phyloP scores from a whole-genome alignment of 2,113 vertebrate genomes.

The Pyrgilauda ruficollis region DNA sequence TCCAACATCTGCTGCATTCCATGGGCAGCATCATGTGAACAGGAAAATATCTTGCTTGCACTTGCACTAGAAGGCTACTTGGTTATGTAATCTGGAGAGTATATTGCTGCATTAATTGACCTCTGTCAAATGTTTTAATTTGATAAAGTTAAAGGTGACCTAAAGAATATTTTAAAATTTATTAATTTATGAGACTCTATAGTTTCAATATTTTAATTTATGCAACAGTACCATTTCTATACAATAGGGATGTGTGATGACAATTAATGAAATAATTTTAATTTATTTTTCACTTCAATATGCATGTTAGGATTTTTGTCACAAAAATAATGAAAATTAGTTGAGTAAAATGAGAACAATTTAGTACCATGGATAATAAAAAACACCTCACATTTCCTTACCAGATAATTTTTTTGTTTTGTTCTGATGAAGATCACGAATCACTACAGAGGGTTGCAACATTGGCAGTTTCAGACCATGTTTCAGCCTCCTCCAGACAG shows the following conservation, averaged over 20 bases:
- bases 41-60: background rate
- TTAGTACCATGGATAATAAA: background rate
- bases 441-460: background rate
- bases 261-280: background rate
- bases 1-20: background rate
- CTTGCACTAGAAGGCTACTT: background rate
- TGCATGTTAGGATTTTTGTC: background rate
- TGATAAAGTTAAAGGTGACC: background rate
- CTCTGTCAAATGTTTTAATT: background rate
- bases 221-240: background rate
- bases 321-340: background rate
- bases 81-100: background rate
- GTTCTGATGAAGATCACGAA: background rate
- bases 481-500: background rate
- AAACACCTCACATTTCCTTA: background rate
- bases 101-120: background rate
- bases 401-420: background rate
- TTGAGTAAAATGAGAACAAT: background rate
- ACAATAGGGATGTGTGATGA: background rate
- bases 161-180: background rate
- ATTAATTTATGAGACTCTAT: accelerated
- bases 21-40: background rate
- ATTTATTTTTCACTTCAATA: background rate
- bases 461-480: background rate
- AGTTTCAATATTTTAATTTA: background rate